Conservation (phyloP, 2,797 vertebrate genomes). For the Acipenser ruthenus region DNA sequence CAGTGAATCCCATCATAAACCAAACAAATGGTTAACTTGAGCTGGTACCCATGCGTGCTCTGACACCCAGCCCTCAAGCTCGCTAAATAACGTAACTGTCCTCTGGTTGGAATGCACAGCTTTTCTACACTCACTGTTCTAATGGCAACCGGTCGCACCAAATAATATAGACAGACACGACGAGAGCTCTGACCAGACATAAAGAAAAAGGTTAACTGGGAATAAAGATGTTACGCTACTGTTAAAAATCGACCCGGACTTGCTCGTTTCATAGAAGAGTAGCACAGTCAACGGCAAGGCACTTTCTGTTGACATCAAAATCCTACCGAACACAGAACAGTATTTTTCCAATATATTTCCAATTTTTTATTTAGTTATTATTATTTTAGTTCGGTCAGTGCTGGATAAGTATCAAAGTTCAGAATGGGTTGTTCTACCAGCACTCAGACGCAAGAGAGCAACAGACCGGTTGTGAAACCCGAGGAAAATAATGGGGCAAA, state of each 20-base stretch:
- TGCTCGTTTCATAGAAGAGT: slow-evolving; percentile 21
- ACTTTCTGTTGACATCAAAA: slow-evolving; percentile 16
- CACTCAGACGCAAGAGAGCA: slow-evolving; percentile 57
- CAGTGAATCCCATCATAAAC: no score
- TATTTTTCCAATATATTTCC: slow-evolving; percentile 8
- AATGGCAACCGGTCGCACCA: background rate
- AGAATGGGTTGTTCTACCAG: slow-evolving; percentile 67
- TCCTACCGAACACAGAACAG: slow-evolving; percentile 16
- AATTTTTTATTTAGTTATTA: slow-evolving; percentile 9
- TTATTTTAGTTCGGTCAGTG: slow-evolving; percentile 2
- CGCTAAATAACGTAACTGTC: slow-evolving; percentile 10
- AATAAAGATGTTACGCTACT: slow-evolving; percentile 36
- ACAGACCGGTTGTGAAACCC: slow-evolving; percentile 58
- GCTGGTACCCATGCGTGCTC: no score
- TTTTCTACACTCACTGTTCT: background rate
- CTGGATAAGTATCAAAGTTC: slow-evolving; percentile 13
- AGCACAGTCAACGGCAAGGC: slow-evolving; percentile 12
- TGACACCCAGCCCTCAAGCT: background rate
- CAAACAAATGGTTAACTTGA: no score
- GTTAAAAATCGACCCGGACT: slow-evolving; percentile 26
- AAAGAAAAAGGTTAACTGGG: slow-evolving; percentile 29
- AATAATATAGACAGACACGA: background rate
- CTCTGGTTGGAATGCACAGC: slow-evolving; percentile 1
- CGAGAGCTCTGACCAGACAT: slow-evolving; percentile 39
- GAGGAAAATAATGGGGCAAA: slow-evolving; percentile 51